Base-by-base conservation (phyloP, 2,113 vertebrate species). In the Cochlearius cochlearius region DNA sequence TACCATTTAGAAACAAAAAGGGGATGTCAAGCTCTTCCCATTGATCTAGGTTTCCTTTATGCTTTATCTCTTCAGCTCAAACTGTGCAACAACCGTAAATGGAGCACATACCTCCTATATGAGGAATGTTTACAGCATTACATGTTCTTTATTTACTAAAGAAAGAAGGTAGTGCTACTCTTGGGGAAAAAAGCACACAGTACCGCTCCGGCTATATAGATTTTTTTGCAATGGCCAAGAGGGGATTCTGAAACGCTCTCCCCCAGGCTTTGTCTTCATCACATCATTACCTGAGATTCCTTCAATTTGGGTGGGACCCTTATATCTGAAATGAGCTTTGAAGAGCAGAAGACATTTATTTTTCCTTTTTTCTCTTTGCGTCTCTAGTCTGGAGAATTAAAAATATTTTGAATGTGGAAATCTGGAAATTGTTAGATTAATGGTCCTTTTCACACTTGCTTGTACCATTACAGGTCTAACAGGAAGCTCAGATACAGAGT, bases 81-180 rank as follows among this genome's bases (percentile, higher is more conserved):
- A 88, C 75, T 79, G 81, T 93, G 90, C 93, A 64, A 75, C 88
- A 84, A 58, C 30, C 23, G 25, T 87, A 96, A 93, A 79, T 72
- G 87, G 64, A 97, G 95, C 60, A 66, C 68, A 52, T 92, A 93
- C 69, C 86, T 94, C 77, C 58, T 86, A 50, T 78, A 79, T 67
- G 80, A 94, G 84, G 86, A 94, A 96, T 43, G 58, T 87, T 96
- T 94, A 92, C 92, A 97, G 73, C 87, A 62, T 92, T 92, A 60
- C 71, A 17, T 88, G 86, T 83, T 91, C 94, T 95, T 96, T 90
- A 74, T 96, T 94, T 77, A 75, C 89, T 92, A 53, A 95, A 96
- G 92, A 96, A 97, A 97, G 94, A 96, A 97, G 96, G 77, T 97
- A 80, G 84, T 18, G 80, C 94, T 97, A 92, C 91, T 95, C 85